Evolutionary conservation across 2,888 invertebrate genomes (phyloP), one percentile per base, ranked within the genome.

Genomic region (Tachina fera): DNA sequence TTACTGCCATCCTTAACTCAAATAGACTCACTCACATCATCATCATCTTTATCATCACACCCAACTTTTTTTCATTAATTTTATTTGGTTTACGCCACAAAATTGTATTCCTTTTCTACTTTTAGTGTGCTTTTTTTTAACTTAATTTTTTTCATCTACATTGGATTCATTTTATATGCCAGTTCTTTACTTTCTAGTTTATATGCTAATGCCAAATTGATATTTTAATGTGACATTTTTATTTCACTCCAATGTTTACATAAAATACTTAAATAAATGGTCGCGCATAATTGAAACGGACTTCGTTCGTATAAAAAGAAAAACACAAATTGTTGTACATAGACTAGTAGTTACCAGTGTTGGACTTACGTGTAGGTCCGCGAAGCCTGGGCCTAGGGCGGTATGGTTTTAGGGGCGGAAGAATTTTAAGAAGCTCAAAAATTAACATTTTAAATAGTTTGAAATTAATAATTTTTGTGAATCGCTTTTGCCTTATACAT

Each of bases 161-260:
- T 56, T 45, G 71, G 75, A 47, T 61, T 79, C 72, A 87, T 87
- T 85, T 87, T 68, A 84, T 79, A 79, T 86, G 72, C 84, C 86
- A 86, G 68, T 79, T 82, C 84, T 75, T 87, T 67, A 74, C 79
- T 87, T 86, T 63, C 86, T 86, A 86, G 87, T 87, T 86, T 87
- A 86, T 86, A 86, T 87, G 87, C 86, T 78, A 85, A 87, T 85
- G 77, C 76, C 81, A 83, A 81, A 77, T 87, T 87, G 85, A 85
- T 85, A 74, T 83, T 85, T 87, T 83, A 87, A 87, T 87, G 85
- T 87, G 87, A 87, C 85, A 51, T 87, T 87, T 87, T 85, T 87
- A 87, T 87, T 83, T 85, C 80, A 74, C 77, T 87, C 61, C 60
- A 80, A 85, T 87, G 87, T 85, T 87, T 87, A 87, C 83, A 85